Evolutionary conservation across 2,888 invertebrate genomes (phyloP).

Genomic region (Bhutanitis thaidina): DNA sequence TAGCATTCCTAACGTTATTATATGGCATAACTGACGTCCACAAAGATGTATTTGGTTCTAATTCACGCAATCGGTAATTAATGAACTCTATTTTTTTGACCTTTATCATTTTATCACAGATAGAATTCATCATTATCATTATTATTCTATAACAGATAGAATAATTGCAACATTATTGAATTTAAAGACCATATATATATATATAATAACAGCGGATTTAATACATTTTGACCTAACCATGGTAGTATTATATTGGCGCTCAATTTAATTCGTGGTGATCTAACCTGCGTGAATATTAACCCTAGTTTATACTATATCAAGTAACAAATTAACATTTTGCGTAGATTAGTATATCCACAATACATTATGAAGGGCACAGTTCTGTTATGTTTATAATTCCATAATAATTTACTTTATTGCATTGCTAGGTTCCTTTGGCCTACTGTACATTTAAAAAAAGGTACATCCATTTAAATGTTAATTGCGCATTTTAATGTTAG

Average conservation of each 20-base stretch:
- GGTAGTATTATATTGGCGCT: neutral
- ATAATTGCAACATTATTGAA: too few relatives aligned
- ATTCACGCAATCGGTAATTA: neutral
- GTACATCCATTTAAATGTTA: conserved; percentile 61
- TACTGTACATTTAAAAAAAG: conserved; percentile 60
- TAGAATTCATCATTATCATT: too few relatives aligned
- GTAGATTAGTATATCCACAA: conserved; percentile 2
- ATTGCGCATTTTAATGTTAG: conserved; percentile 65
- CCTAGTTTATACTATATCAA: conserved; percentile 5
- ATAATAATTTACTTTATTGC: conserved; percentile 25
- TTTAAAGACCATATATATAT: too few relatives aligned
- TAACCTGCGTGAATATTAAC: conserved; percentile 13
- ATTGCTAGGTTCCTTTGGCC: conserved; percentile 38
- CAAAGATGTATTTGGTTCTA: neutral
- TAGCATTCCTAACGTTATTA: conserved; percentile 4
- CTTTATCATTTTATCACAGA: too few relatives aligned
- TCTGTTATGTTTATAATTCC: conserved; percentile 23
- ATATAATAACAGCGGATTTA: too few relatives aligned
- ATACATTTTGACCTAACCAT: neutral
- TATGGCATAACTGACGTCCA: neutral
- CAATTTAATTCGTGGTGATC: neutral
- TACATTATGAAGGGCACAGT: neutral
- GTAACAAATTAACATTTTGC: conserved; percentile 16
- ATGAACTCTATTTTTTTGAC: too few relatives aligned
- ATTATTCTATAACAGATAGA: too few relatives aligned